Evolutionary conservation across 2,113 vertebrate genomes (phyloP).

Genomic region (Trichechus manatus): DNA sequence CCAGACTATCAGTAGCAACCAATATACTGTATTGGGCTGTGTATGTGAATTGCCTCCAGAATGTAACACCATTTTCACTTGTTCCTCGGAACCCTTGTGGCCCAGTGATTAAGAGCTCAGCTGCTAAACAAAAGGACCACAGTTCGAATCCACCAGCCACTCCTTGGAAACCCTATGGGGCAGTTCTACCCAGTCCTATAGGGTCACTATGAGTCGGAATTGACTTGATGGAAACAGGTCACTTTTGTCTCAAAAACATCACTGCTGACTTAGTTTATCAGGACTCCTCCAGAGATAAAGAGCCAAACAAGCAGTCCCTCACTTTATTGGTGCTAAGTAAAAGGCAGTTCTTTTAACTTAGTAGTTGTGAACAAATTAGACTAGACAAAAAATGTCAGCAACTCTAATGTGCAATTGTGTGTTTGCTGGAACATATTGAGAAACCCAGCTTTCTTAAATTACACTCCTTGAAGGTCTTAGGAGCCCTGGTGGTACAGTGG

Average conservation of each 20-base stretch:
- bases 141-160: too few relatives aligned
- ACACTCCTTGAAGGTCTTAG: not conserved
- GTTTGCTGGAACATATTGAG: not conserved
- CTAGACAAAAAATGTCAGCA: not conserved
- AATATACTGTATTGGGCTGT: not conserved
- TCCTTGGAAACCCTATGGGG: too few relatives aligned
- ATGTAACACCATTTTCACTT: not conserved
- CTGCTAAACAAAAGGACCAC: too few relatives aligned
- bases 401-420: accelerated
- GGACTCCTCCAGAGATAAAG: not conserved
- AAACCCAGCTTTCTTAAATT: not conserved
- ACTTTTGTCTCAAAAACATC: not conserved
- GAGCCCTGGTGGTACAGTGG: too few relatives aligned
- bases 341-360: not conserved
- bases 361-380: not conserved
- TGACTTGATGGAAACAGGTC: too few relatives aligned
- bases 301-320: not conserved
- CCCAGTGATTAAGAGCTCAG: too few relatives aligned
- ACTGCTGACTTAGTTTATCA: not conserved
- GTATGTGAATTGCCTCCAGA: not conserved
- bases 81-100: not conserved
- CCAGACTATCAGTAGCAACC: not conserved
- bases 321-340: not conserved
- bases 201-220: too few relatives aligned
- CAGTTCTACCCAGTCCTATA: too few relatives aligned